phyloP scores from a whole-genome alignment of 2,888 invertebrate species.

The Eupsilia transversa region DNA sequence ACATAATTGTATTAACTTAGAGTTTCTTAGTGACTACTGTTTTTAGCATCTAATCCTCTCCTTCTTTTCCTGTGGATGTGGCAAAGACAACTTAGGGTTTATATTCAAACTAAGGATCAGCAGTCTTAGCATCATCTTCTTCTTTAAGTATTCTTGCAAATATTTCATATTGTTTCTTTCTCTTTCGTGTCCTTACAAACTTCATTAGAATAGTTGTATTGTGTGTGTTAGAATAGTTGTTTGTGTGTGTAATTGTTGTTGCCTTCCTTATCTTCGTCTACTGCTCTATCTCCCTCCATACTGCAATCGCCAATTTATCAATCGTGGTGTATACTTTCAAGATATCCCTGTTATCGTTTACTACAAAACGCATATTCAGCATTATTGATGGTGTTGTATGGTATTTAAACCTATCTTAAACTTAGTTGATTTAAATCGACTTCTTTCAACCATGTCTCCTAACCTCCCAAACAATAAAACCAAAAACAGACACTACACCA shows the following conservation, averaged over 20 bases:
- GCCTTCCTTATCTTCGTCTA: background rate
- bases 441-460: background rate
- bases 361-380: background rate
- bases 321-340: background rate
- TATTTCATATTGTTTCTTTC: too few species aligned
- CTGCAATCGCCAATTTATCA: background rate
- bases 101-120: background rate
- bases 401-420: too few species aligned
- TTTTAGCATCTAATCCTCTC: background rate
- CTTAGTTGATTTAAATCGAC: constrained; percentile 5
- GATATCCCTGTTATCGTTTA: background rate
- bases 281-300: background rate
- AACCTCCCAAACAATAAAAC: constrained; percentile 33
- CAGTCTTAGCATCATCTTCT: too few species aligned
- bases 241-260: background rate
- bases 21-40: background rate
- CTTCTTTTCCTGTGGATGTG: background rate
- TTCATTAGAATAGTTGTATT: background rate
- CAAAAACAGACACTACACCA: constrained; percentile 36
- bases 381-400: background rate
- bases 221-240: background rate
- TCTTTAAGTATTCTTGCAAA: background rate
- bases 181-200: background rate
- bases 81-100: background rate
- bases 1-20: constrained; percentile 10